Evolutionary conservation across 2,113 vertebrate genomes (phyloP).

Genomic region (Anser cygnoides): DNA sequence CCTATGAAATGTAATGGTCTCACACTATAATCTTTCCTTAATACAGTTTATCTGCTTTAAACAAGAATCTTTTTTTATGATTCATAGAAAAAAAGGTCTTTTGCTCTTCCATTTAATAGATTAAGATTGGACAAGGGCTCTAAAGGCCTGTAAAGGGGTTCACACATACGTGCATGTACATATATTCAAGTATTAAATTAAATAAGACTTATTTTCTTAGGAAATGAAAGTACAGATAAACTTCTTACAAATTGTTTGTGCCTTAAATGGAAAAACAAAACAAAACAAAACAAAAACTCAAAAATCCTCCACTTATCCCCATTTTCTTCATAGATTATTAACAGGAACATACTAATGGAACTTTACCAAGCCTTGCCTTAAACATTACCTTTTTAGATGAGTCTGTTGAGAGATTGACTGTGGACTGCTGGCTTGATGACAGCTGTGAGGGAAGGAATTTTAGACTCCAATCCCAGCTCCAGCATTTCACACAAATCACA

Average conservation of each 20-base stretch:
- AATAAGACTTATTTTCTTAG: background rate
- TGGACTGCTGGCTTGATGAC: background rate
- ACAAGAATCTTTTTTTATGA: background rate
- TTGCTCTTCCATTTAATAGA: background rate
- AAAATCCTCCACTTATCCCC: accelerated
- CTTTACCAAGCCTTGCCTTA: background rate
- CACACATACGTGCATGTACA: background rate
- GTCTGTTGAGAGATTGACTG: background rate
- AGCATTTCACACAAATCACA: background rate
- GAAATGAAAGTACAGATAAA: background rate
- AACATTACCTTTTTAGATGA: background rate
- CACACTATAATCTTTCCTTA: background rate
- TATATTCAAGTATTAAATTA: background rate
- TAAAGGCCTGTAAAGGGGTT: background rate
- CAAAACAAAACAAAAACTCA: background rate
- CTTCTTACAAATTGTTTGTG: background rate
- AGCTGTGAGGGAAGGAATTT: background rate
- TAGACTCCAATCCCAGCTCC: background rate
- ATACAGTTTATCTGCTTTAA: background rate
- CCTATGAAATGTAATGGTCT: background rate
- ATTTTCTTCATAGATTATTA: background rate
- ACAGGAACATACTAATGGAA: background rate
- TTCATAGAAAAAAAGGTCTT: background rate
- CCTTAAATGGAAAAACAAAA: background rate
- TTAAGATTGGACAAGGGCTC: background rate